Evolutionary conservation across 2,888 invertebrate genomes (phyloP), one percentile per base, ranked within the genome.

Genomic region (Caenorhabditis angaria): DNA sequence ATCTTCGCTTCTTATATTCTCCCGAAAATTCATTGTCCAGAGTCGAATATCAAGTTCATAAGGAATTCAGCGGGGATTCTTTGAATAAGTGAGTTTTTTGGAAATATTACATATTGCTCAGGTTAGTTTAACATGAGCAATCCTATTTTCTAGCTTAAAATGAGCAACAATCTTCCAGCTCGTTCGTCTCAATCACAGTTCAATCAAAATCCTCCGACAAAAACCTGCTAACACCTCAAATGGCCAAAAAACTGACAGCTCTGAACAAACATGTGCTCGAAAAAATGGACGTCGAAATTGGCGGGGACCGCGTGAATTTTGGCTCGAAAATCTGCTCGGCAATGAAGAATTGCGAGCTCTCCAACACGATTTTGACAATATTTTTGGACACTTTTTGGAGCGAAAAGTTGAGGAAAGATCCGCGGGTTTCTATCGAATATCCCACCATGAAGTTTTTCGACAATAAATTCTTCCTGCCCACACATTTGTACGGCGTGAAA

Each of bases 371-470:
- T 27, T 82, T 83, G 41, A 82, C 82, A 20, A 82, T 85, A 22
- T 86, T 86, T 68, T 77, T 83, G 57, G 83, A 85, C 58, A 77
- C 84, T 8, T 86, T 81, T 65, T 85, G 83, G 79, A 85, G 84
- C 68, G 83, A 84, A 61, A 81, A 80, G 84, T 76, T 86, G 0
- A 81, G 82, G 10, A 77, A 80, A 61, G 85, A 86, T 56, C 78
- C 83, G 0, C 77, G 84, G 28, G 78, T 87, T 32, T 63, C 65
- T 48, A 69, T 87, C 64, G 80, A 85, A 32, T 87, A 85, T 67
- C 87, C 87, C 0, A 82, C 83, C 8, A 82, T 87, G 82, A 82
- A 85, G 55, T 84, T 86, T 51, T 87, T 82, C 78, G 85, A 85
- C 35, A 82, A 79, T 55, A 85, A 83, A 59, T 81, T 87, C 68